These are phyloP conservation scores for Eristalis pertinax DNA, from an alignment of 2,888 invertebrate species.

Conservation along the genomic window DNA sequence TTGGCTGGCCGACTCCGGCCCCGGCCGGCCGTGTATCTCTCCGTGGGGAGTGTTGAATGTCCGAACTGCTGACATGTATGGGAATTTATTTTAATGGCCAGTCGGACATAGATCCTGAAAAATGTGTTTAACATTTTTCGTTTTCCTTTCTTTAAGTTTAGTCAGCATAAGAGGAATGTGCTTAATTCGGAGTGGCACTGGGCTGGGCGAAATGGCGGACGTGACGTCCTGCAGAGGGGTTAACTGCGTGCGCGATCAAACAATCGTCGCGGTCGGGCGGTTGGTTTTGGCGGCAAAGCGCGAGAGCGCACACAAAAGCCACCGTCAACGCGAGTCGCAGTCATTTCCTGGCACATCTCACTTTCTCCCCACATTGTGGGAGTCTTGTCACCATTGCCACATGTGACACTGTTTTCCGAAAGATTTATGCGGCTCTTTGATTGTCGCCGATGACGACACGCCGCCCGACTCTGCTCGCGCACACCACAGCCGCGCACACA, in stretches of 20 bases:
- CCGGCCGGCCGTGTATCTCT: constrained; percentile 1
- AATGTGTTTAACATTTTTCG: constrained; percentile 27
- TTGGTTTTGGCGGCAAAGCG: constrained; percentile 49
- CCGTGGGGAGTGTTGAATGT: constrained; percentile 67
- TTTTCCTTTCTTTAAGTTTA: constrained; percentile 38
- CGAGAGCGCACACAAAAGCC: background rate
- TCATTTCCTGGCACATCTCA: background rate
- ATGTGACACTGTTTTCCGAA: constrained; percentile 25
- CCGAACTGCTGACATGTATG: constrained; percentile 48
- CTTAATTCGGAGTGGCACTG: constrained; percentile 39
- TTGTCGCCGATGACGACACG: constrained; percentile 48
- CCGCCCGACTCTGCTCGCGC: background rate
- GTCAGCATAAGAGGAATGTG: constrained; percentile 52
- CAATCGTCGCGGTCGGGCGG: background rate
- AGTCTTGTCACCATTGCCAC: constrained; percentile 21
- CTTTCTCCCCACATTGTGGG: constrained; percentile 3
- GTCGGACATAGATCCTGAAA: constrained; percentile 62
- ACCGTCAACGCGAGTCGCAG: background rate
- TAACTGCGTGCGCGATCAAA: background rate
- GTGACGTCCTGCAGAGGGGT: constrained; percentile 15
- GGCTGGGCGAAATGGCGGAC: background rate
- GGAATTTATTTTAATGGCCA: constrained; percentile 62
- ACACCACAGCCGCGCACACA: constrained; percentile 16
- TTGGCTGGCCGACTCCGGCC: background rate
- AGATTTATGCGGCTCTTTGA: constrained; percentile 66